Percentiles rank a stretch among this genome's conserved stretches.
These are phyloP conservation scores for Asarcornis scutulata DNA, from an alignment of 2,113 vertebrate species.

Conservation along the genomic window DNA sequence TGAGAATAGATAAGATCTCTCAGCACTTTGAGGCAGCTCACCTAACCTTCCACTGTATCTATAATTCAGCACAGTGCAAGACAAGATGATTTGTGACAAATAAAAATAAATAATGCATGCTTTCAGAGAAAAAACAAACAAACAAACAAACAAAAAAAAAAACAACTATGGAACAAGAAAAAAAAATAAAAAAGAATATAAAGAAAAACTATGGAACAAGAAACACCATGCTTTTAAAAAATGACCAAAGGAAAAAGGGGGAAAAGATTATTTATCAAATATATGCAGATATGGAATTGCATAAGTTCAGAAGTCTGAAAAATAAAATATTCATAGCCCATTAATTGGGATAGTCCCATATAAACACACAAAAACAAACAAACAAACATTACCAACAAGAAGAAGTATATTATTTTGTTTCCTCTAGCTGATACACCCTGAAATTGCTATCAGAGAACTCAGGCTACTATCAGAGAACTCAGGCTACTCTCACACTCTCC, in stretches of 20 bases:
- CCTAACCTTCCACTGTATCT: not conserved
- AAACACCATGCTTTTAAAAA: not conserved
- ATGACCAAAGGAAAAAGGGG: not conserved
- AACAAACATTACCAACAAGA: not conserved
- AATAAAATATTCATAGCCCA: not conserved
- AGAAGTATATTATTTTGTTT: not conserved
- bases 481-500: not conserved
- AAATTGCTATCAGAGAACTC: not conserved
- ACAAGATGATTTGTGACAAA: conserved; percentile 31
- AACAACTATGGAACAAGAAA: not conserved
- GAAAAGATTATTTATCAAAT: not conserved
- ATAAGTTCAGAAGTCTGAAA: not conserved
- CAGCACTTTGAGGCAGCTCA: not conserved
- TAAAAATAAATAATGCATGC: conserved; percentile 44
- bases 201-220: not conserved
- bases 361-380: not conserved
- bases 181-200: not conserved
- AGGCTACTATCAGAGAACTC: not conserved
- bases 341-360: not conserved
- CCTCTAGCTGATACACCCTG: not conserved
- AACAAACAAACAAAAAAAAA: not conserved
- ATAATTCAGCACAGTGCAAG: conserved; percentile 9
- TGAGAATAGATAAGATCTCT: not conserved
- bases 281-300: not conserved
- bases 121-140: not conserved